Evolutionary conservation across 2,797 vertebrate species (phyloP), one percentile per base, ranked within the genome.

Genomic region (Thaleichthys pacificus): DNA sequence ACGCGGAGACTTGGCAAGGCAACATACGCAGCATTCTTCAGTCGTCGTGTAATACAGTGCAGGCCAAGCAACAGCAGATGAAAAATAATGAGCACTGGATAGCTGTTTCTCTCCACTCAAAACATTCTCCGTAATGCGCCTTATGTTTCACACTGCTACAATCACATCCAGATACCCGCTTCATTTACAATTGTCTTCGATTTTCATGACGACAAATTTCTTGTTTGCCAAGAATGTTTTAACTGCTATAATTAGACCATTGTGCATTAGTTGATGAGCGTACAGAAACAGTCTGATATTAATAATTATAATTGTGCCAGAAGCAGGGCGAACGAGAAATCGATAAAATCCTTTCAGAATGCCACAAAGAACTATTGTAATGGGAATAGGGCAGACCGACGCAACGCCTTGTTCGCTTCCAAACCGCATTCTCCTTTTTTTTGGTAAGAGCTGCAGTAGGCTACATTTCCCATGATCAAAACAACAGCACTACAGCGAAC

Each of bases 51-150:
- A 75, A 77, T 61, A 38, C 51, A 5, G 3, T 73, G 63, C 77
- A 68, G 63, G 71, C 71, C 42, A 81, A 73, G 68, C 69, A 56
- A 57, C 74, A 71, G 19, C 79, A 85, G 85, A 86, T 80, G 83
- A 76, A 24, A 24, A 71, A 70, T 21, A 56, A 51, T 54, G 22
- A 47, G 21, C 71, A 81, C 83, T 85, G 85, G 77, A 71, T 51
- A 24, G 42, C 54, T 72, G 70, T 73, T 54, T 60, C 60, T 76
- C 17, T 2, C 12, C 32, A 47, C 42, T 72, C 56, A 28, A 67
- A 28, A 68, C 24, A n/a, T 56, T 28, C 66, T 56, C 26, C 58
- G 61, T 32, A 21, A 73, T 35, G 8, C 30, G 61, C 82, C 81
- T 85, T 51, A 38, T 56, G 42, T 58, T 63, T 63, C 75, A 77